A percentile compares a stretch with the other conserved stretches of the same genome.
These are phyloP conservation scores for Lithosia quadra DNA, from an alignment of 2,888 invertebrate species.

Conservation along the genomic window DNA sequence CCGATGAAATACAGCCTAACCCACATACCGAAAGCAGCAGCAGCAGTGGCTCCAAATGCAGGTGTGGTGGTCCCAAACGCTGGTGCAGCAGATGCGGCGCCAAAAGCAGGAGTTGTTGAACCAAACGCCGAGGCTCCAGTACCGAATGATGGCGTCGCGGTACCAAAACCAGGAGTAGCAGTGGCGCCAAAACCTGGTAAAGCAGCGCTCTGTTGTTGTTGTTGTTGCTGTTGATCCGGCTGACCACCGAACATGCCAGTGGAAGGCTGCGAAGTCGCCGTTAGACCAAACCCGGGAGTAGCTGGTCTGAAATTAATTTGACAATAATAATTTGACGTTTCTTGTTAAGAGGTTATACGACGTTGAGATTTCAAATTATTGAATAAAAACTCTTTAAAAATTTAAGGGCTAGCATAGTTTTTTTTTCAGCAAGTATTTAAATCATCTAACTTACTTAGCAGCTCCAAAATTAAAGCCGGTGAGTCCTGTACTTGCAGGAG, in stretches of 20 bases:
- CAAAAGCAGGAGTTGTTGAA: conserved; percentile 64
- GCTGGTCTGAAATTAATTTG: conserved; percentile 65
- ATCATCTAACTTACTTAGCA: conserved; percentile 73
- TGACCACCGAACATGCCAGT: conserved; percentile 73
- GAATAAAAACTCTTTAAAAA: conserved; percentile 5
- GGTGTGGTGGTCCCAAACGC: conserved; percentile 55
- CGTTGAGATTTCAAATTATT: not conserved
- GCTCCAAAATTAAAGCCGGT: conserved; percentile 81
- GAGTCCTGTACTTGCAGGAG: conserved; percentile 77
- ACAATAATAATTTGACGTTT: conserved; percentile 17
- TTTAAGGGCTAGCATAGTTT: not conserved
- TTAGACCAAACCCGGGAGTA: conserved; percentile 71
- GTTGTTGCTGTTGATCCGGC: conserved; percentile 51
- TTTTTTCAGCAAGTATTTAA: conserved; percentile 13
- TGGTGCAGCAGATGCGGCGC: conserved; percentile 51
- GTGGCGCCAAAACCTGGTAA: conserved; percentile 52
- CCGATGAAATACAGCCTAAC: too few relatives aligned
- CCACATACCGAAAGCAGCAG: conserved; percentile 53
- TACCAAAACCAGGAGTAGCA: conserved; percentile 53
- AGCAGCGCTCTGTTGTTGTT: conserved; percentile 18
- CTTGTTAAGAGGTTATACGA: conserved; percentile 5
- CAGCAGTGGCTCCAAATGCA: conserved; percentile 54
- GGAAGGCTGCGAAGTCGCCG: conserved; percentile 68
- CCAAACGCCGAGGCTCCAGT: conserved; percentile 59
- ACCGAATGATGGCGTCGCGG: conserved; percentile 58